phyloP scores from a whole-genome alignment of 2,888 invertebrate species.

The Encarsia formosa region DNA sequence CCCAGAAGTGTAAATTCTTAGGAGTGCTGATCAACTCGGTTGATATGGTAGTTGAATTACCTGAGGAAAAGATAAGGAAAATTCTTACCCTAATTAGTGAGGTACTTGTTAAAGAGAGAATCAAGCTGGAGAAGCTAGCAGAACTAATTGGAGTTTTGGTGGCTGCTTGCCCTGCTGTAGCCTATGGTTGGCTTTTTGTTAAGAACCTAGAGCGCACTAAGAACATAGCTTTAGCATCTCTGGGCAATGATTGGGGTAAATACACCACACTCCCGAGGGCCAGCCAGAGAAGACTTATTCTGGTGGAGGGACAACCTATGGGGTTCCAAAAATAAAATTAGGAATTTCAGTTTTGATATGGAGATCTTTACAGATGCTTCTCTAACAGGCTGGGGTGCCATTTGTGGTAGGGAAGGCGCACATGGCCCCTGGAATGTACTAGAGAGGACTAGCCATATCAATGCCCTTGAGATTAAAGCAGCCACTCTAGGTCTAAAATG shows the following conservation, averaged over 20 bases:
- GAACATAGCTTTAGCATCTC: neutral
- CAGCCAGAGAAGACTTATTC: neutral
- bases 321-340: neutral
- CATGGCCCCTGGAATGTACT: slow-evolving; percentile 18
- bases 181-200: slow-evolving; percentile 12
- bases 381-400: slow-evolving; percentile 13
- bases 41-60: no score
- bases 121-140: no score
- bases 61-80: no score
- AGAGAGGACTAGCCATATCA: slow-evolving; percentile 12
- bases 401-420: neutral
- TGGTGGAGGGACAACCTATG: neutral
- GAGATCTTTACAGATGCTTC: slow-evolving; percentile 10
- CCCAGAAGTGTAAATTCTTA: no score
- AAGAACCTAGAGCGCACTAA: neutral
- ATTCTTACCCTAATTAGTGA: no score
- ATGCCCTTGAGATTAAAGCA: slow-evolving; percentile 5
- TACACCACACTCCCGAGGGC: neutral
- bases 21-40: no score
- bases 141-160: slow-evolving; percentile 10
- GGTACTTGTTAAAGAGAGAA: no score
- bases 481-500: slow-evolving; percentile 1
- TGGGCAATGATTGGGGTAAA: neutral
- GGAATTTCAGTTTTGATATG: neutral
- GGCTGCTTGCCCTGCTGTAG: slow-evolving; percentile 18